Conservation (phyloP, 2,888 invertebrate genomes). For the Toxonevra muliebris region DNA sequence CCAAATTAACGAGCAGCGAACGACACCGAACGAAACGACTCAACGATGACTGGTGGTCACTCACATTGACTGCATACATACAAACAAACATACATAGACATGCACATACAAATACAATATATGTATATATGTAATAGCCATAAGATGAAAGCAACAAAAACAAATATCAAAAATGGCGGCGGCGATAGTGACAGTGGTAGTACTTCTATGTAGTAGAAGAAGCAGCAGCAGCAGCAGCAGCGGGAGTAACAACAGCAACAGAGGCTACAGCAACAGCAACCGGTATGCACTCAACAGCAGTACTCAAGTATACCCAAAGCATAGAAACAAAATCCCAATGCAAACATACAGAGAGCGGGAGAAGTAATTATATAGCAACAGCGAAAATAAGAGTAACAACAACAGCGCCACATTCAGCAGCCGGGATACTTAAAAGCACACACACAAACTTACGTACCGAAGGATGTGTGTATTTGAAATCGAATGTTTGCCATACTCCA, state of each 20-base stretch:
- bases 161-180: slow-evolving; percentile 5
- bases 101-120: not conserved
- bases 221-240: not conserved
- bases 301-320: not conserved
- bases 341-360: no score
- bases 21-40: not conserved
- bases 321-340: no score
- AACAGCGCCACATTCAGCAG: not conserved
- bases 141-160: not conserved
- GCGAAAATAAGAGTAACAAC: not conserved
- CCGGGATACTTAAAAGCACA: not conserved
- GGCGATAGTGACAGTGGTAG: not conserved
- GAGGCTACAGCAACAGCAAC: not conserved
- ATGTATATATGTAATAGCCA: not conserved
- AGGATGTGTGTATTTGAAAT: no score
- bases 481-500: no score
- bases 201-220: no score
- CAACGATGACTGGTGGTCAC: slow-evolving; percentile 15
- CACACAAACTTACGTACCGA: not conserved
- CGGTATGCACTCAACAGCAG: slow-evolving; percentile 10
- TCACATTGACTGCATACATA: slow-evolving; percentile 15
- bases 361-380: no score
- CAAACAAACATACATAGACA: not conserved
- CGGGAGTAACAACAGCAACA: not conserved
- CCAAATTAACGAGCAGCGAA: no score